Evolutionary conservation across 1,140 invertebrate species (phyloP).

Genomic region (Conus betulinus): DNA sequence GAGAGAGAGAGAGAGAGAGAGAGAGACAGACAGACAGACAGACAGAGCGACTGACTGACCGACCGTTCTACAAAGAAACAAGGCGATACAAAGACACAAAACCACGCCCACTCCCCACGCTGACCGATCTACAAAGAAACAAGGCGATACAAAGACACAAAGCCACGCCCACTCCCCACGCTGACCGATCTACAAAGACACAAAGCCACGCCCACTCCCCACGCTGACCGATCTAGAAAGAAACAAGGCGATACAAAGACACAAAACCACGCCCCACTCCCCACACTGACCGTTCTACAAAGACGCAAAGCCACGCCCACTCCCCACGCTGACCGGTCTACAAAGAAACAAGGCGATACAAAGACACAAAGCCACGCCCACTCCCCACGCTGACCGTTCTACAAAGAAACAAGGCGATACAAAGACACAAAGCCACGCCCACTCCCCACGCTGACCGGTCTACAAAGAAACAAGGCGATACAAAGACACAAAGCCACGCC

Average conservation of each 20-base stretch:
- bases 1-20: no score
- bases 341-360: not conserved
- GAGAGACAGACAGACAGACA: no score
- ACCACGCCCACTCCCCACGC: no score
- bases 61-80: no score
- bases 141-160: not conserved
- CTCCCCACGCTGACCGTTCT: conserved; percentile 57
- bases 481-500: not conserved
- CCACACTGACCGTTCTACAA: no score
- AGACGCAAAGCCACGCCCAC: not conserved
- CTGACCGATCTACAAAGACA: no score
- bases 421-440: not conserved
- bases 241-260: no score
- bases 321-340: conserved; percentile 63
- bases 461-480: not conserved
- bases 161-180: not conserved
- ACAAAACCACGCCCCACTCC: no score
- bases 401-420: not conserved
- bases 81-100: no score
- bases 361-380: not conserved
- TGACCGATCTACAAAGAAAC: no score
- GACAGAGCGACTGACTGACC: no score
- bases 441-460: conserved; percentile 62
- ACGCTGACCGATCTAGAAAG: conserved; percentile 56
- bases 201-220: not conserved